phyloP scores from a whole-genome alignment of 2,888 invertebrate species.

The Galerucella pusilla region DNA sequence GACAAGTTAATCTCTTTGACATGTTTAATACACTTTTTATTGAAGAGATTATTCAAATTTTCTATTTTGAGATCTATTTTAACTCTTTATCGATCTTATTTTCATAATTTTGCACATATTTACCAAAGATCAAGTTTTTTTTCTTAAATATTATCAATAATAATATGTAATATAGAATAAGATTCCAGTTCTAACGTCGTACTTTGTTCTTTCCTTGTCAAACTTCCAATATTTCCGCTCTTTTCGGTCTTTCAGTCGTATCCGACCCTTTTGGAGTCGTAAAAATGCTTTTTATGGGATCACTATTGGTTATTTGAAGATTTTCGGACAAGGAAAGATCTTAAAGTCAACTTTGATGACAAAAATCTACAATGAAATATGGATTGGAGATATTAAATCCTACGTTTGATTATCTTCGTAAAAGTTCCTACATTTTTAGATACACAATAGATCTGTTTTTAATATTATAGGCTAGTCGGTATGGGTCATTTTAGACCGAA shows the following conservation, averaged over 20 bases:
- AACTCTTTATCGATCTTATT: neutral
- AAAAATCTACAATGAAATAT: constrained; percentile 41
- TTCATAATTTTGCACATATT: neutral
- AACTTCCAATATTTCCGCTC: constrained; percentile 51
- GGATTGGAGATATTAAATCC: constrained; percentile 29
- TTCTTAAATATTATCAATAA: too few relatives aligned
- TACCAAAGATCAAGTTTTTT: too few relatives aligned
- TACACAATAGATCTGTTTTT: too few relatives aligned
- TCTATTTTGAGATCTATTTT: neutral
- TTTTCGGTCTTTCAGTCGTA: constrained; percentile 39
- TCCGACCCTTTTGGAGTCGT: constrained; percentile 44
- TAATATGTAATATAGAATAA: constrained; percentile 7
- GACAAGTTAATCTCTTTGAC: constrained; percentile 3
- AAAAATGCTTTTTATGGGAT: constrained; percentile 53
- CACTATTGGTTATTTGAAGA: constrained; percentile 51
- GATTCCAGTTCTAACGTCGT: constrained; percentile 29
- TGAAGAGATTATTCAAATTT: neutral
- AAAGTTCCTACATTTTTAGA: too few relatives aligned
- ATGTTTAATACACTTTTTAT: neutral
- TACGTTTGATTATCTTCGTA: constrained; percentile 3
- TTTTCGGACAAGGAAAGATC: constrained; percentile 43
- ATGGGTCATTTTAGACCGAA: too few relatives aligned
- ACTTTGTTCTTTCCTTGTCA: constrained; percentile 37
- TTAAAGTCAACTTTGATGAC: constrained; percentile 37
- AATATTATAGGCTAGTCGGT: too few relatives aligned